Conservation (phyloP, 2,797 vertebrate genomes). For the Linurgus olivaceus region DNA sequence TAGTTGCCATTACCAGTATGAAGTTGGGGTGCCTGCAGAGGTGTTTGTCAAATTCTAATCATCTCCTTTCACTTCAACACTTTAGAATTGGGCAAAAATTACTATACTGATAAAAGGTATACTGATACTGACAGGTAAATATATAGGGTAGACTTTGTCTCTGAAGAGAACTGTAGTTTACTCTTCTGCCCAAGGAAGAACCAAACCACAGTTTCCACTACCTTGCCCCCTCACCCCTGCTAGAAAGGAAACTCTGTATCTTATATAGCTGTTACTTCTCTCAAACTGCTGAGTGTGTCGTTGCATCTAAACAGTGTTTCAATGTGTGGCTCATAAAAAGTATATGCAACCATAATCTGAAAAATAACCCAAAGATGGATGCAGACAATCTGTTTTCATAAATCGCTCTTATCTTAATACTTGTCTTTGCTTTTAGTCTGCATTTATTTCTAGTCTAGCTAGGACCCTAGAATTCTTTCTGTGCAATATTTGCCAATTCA, state of each 20-base stretch:
- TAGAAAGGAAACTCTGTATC: background rate
- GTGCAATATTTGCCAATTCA: slow-evolving; percentile 18
- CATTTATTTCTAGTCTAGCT: background rate
- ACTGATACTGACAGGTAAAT: background rate
- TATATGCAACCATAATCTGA: background rate
- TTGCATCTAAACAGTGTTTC: background rate
- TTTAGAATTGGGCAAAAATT: background rate
- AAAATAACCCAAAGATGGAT: background rate
- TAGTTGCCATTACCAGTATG: background rate
- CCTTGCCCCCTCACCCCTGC: background rate
- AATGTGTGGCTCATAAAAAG: background rate
- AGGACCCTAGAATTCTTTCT: background rate
- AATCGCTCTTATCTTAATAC: background rate
- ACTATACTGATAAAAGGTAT: background rate
- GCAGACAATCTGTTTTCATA: background rate
- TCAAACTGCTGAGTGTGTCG: background rate
- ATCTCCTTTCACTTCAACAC: background rate
- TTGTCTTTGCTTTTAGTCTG: background rate
- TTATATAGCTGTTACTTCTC: background rate
- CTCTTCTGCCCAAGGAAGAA: background rate
- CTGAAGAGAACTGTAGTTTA: background rate
- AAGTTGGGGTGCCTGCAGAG: background rate
- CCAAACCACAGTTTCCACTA: background rate
- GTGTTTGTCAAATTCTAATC: background rate
- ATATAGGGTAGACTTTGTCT: background rate